Conservation (phyloP, 2,888 invertebrate genomes). For the Eugnorisma glareosa region DNA sequence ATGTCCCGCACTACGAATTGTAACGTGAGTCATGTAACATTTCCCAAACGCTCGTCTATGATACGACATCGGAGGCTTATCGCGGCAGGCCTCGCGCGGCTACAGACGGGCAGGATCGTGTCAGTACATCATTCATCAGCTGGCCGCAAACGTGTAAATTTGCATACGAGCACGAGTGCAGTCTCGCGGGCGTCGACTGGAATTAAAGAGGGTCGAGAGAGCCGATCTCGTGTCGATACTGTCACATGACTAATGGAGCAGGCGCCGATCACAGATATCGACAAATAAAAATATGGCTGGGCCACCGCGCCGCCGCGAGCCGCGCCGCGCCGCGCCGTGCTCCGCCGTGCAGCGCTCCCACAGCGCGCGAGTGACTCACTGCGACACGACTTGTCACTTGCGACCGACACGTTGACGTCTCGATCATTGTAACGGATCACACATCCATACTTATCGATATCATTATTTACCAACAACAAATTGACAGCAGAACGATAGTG, state of each 20-base stretch:
- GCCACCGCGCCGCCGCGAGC: slow-evolving; percentile 77
- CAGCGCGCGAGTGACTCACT: slow-evolving; percentile 58
- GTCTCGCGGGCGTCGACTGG: slow-evolving; percentile 82
- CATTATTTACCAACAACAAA: slow-evolving; percentile 48
- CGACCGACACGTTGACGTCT: slow-evolving; percentile 40
- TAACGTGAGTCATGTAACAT: slow-evolving; percentile 59
- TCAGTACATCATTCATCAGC: slow-evolving; percentile 87
- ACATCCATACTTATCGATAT: slow-evolving; percentile 45
- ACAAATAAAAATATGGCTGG: slow-evolving; percentile 86
- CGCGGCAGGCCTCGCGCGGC: slow-evolving; percentile 47
- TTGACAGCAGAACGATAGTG: slow-evolving; percentile 44
- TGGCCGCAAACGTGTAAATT: slow-evolving; percentile 82
- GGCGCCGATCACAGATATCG: slow-evolving; percentile 89
- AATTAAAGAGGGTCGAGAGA: slow-evolving; percentile 85
- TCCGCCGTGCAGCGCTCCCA: slow-evolving; percentile 47
- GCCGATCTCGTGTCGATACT: slow-evolving; percentile 88
- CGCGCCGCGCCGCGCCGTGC: slow-evolving; percentile 66
- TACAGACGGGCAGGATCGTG: slow-evolving; percentile 71
- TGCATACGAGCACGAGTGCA: slow-evolving; percentile 82
- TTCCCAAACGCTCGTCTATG: slow-evolving; percentile 57
- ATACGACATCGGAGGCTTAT: slow-evolving; percentile 62
- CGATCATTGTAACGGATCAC: slow-evolving; percentile 51
- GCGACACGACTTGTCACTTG: slow-evolving; percentile 43
- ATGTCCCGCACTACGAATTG: slow-evolving; percentile 47
- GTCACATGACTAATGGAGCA: slow-evolving; percentile 90